Evolutionary conservation across 2,888 invertebrate genomes (phyloP), one percentile per base, ranked within the genome.

Genomic region (Acanthococcus lagerstroemiae): DNA sequence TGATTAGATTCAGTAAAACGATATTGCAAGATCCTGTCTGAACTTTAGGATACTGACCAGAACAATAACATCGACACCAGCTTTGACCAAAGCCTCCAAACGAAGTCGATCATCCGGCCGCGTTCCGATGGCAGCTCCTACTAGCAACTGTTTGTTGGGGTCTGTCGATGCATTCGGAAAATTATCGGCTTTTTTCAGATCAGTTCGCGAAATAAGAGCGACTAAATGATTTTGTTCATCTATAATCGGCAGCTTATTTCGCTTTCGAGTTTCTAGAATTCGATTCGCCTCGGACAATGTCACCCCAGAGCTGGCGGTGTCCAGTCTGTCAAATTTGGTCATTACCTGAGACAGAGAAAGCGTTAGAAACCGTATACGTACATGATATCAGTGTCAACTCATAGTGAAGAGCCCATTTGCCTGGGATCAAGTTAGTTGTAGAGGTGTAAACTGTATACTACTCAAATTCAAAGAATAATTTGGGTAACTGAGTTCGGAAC

Each of bases 81-180:
- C 94, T 67, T 82, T 80, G 9, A 87, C 88, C 7, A 99, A 79
- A 27, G 88, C 78, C 67, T 87, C 83, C 0, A 99, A 79, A 45
- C 96, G 81, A 0, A 83, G 81, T 74, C 84, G 88, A 74, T 97
- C 96, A 55, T 86, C 83, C 12, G 85, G 85, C 37, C 95, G 83
- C 4, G 95, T 95, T 1, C 94, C 92, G 70, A 95, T 88, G 0
- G 95, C 95, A 15, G 95, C 95, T 22, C 95, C 95, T 7, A 95
- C 95, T 69, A 95, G 77, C 48, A 95, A 78, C 73, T 95, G 94
- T 73, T 94, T 94, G 73, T 95, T 95, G 65, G 89, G 89, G 78
- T 99, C 99, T 79, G 97, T 97, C 0, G 95, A 95, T 17, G 96
- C 95, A 74, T 90, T 87, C 0, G 99, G 99, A 76, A 95, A 99